Base-by-base conservation (phyloP, 92 coral and sea anemone species). In the Palythoa grandiflora region DNA sequence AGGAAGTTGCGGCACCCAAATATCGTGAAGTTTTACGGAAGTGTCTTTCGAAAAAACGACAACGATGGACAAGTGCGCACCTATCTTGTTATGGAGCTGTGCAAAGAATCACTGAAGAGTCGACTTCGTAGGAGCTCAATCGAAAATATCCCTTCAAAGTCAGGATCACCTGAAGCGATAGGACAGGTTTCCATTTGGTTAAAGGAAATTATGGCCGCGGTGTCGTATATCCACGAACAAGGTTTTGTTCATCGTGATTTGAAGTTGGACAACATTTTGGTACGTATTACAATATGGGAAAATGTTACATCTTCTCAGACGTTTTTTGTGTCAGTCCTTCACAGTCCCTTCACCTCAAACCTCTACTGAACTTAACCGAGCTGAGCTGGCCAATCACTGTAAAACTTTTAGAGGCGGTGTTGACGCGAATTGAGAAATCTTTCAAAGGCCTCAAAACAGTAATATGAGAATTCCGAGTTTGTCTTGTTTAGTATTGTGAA, bases 261-360 rank as follows among this genome's bases (percentile, higher is more conserved):
- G 79, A 75, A 75, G 79, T 50, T 75, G 14, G 79, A 75, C 13
- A 75, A 75, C 79, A 16, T 75, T 44, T 75, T 75, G 79, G 79
- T 75, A 75, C 16, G 79, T 75, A 74, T 28, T 28, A 28, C 28
- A 28, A 28, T 28, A 28, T 28, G 28, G 28, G 28, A 28, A 28
- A 28, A 28, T 28, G 28, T 28, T 28, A 28, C 28, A 0, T 28
- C 28, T 28, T 28, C 28, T 0, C 28, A 28, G 28, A 28, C 28
- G 28, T 28, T 28, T 28, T 28, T 28, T 28, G 0, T 28, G 28
- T 28, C 28, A 28, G 28, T 28, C 28, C 28, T 28, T 28, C 28
- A 0, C 0, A 28, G 28, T 28, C 28, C 28, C 28, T 28, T 28
- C 28, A 28, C 28, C 28, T 28, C 28, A 28, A 28, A 28, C 28